phyloP scores from a whole-genome alignment of 1,140 invertebrate species.

The Eurosta solidaginis region DNA sequence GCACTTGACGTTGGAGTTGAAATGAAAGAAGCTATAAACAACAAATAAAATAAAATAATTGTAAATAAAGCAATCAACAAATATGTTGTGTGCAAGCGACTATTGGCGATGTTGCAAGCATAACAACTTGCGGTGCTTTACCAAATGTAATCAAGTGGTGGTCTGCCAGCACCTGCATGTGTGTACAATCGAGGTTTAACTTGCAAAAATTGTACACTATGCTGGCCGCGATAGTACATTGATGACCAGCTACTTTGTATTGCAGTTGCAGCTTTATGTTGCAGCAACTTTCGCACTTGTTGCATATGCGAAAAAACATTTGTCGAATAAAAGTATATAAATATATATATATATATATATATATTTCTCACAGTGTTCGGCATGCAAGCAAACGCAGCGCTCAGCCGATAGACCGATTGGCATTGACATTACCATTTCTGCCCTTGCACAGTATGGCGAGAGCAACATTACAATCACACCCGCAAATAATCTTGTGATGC shows the following conservation, averaged over 20 bases:
- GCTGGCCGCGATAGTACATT: too few relatives aligned
- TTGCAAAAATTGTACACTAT: neutral
- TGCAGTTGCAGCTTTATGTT: neutral
- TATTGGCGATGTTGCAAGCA: neutral
- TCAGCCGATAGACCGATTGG: neutral
- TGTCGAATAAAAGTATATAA: neutral
- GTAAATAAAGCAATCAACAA: neutral
- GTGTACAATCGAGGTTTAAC: too few relatives aligned
- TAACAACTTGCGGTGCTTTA: neutral
- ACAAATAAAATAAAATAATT: neutral
- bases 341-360: too few relatives aligned
- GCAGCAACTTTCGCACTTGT: neutral
- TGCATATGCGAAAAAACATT: neutral
- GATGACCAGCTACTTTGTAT: neutral
- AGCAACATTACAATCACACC: neutral
- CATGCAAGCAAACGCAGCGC: neutral
- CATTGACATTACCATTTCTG: conserved; percentile 2
- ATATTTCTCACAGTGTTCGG: neutral
- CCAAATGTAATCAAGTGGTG: neutral
- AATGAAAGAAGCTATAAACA: neutral
- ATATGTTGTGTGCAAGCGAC: neutral
- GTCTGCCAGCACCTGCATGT: neutral
- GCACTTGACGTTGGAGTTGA: neutral
- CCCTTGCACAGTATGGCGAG: neutral
- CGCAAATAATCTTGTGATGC: neutral